Evolutionary conservation across 2,888 invertebrate genomes (phyloP).

Genomic region (Nephrotoma guestfalica): DNA sequence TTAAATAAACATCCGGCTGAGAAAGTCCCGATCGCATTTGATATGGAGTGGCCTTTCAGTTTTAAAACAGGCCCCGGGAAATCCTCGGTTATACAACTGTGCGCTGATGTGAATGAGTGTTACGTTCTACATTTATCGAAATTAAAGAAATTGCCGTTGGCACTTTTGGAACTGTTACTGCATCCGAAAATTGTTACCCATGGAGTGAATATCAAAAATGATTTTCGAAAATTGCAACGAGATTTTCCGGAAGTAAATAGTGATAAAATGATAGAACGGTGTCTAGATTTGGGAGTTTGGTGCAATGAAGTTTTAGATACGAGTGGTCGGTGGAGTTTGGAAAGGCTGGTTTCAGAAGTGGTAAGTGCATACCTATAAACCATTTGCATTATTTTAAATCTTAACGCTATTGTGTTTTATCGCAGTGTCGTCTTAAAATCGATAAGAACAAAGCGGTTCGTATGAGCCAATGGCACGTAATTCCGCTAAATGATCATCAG

Average conservation of each 20-base stretch:
- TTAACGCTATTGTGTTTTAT: slow-evolving; percentile 6
- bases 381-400: slow-evolving; percentile 3
- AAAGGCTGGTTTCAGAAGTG: slow-evolving; percentile 38
- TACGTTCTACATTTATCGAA: slow-evolving; percentile 41
- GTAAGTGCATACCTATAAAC: slow-evolving; percentile 22
- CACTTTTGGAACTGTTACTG: slow-evolving; percentile 36
- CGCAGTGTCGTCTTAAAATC: slow-evolving; percentile 36
- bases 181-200: slow-evolving; percentile 43
- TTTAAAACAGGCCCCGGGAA: slow-evolving; percentile 43
- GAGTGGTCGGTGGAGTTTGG: slow-evolving; percentile 43
- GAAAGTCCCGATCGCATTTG: slow-evolving; percentile 43
- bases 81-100: slow-evolving; percentile 46
- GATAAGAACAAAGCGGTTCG: slow-evolving; percentile 41
- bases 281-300: slow-evolving; percentile 41
- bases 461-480: slow-evolving; percentile 43
- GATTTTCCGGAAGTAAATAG: slow-evolving; percentile 42
- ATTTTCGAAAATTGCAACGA: slow-evolving; percentile 43
- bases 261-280: slow-evolving; percentile 38
- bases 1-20: slow-evolving; percentile 23
- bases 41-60: slow-evolving; percentile 51
- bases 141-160: slow-evolving; percentile 40
- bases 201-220: slow-evolving; percentile 50
- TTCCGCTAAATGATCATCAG: slow-evolving; percentile 39
- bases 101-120: slow-evolving; percentile 36
- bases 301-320: slow-evolving; percentile 38